Base-by-base conservation (phyloP, 2,888 invertebrate genomes). In the Agrochola lychnidis region DNA sequence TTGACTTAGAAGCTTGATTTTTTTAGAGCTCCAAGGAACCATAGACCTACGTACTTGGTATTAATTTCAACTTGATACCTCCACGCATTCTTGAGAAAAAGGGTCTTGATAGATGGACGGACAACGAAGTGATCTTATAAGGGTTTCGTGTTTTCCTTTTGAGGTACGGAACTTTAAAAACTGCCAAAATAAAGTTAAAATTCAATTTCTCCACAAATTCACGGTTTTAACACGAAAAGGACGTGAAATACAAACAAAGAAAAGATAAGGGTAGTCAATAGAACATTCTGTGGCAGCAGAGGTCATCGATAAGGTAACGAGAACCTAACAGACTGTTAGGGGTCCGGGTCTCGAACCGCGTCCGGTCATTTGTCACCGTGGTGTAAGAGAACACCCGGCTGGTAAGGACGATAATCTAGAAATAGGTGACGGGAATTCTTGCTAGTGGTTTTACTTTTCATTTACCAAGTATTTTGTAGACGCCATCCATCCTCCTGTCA, bases 341-440 rank as follows among this genome's bases (percentile, higher is more conserved):
- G n/a, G n/a, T 70, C 77, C 71, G 77, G 87, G 69, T 56, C 73
- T 76, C 64, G 22, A 70, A 74, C 59, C n/a, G 25, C 68, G 63
- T 84, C 67, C 79, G 77, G 62, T 56, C 72, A 76, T 87, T 82
- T 82, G 76, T 86, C 85, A 82, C 71, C 30, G 66, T 36, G 51
- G 57, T 67, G 25, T 36, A 51, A 63, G 42, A 40, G 62, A 51
- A 73, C 42, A 51, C 36, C 45, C 57, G 40, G 45, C 42, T 45
- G 22, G n/a, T 51, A 25, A 56, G 45, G 36, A 40, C n/a, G 64
- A 70, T 71, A 59, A 77, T 51, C 61, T 61, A 45, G n/a, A 70
- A 64, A 53, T 30, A 62, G n/a, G 16, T 61, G 62, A 61, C 30
- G 25, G 42, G n/a, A 16, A 7, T 42, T n/a, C 10, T 48, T 36